Base-by-base conservation (phyloP, 2,888 invertebrate species). In the Hirtodrosophila confusa region DNA sequence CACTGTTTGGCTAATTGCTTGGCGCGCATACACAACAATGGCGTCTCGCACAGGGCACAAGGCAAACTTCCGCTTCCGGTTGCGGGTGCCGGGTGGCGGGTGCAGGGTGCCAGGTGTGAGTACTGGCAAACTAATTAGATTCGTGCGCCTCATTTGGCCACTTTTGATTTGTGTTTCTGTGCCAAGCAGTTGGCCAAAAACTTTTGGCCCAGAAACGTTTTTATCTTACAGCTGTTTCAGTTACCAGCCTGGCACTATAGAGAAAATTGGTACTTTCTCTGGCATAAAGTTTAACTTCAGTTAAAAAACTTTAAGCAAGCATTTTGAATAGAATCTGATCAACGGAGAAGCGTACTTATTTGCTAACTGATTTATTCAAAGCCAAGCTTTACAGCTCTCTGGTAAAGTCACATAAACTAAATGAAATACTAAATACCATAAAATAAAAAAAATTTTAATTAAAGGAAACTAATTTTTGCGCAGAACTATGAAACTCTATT, bases 91-190 rank as follows among this genome's bases (percentile, higher is more conserved):
- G 31, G 27, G 23, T n/a, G 27, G 2, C 27, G 27, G 35, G 39
- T 27, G 50, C 35, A 27, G 27, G 23, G 27, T 40, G 8, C 7
- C 9, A 31, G 7, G 31, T 56, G 44, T 43, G 37, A 10, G 17
- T 58, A 71, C 69, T 62, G 54, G 79, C 75, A 86, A 84, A 88
- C 88, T 84, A 84, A 84, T 84, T 84, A 84, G 84, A 84, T 83
- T 86, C 77, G 67, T 83, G 66, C 72, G 77, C 75, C 83, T 77
- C 75, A 83, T 86, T 86, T 77, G 71, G 86, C 68, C 75, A 75
- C 82, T 87, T 87, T 79, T 87, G 73, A 69, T 66, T 74, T 76
- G 65, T 74, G 75, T 66, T 65, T 69, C 66, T 63, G 60, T 61
- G 69, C 61, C 72, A 61, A 68, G 70, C 55, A 62, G 55, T 54